A percentile compares a stretch with the other conserved stretches of the same genome.
These are phyloP conservation scores for Drymonia ruficornis DNA, from an alignment of 2,888 invertebrate genomes.

Conservation along the genomic window DNA sequence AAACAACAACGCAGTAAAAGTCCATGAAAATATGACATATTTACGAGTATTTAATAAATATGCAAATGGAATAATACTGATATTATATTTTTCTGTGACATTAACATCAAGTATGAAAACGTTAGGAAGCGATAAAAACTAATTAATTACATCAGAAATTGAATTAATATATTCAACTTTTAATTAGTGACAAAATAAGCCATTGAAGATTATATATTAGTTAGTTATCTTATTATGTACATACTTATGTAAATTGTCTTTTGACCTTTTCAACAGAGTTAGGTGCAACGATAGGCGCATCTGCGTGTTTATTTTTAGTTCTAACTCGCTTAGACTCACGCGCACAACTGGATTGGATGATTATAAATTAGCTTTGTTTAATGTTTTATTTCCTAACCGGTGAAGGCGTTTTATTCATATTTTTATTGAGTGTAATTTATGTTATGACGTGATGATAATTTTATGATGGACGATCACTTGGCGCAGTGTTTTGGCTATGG, in stretches of 20 bases:
- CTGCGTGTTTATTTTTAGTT: slow-evolving; percentile 61
- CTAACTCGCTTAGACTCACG: slow-evolving; percentile 50
- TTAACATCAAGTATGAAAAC: slow-evolving; percentile 29
- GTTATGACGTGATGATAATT: no score
- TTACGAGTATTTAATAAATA: neutral
- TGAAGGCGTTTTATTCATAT: neutral
- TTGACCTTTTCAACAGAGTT: slow-evolving; percentile 54
- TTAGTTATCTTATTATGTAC: slow-evolving; percentile 28
- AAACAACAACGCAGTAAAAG: no score
- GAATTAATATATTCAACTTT: slow-evolving; percentile 33
- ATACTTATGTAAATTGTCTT: slow-evolving; percentile 34
- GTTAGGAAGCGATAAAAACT: slow-evolving; percentile 26
- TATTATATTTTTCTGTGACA: neutral
- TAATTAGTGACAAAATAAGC: slow-evolving; percentile 30
- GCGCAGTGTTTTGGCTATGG: no score
- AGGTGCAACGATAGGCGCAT: slow-evolving; percentile 49
- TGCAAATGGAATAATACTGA: neutral
- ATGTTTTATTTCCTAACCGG: neutral
- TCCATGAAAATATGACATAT: no score
- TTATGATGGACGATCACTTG: no score
- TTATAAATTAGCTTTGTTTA: slow-evolving; percentile 4
- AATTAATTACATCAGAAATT: slow-evolving; percentile 23
- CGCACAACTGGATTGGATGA: slow-evolving; percentile 17
- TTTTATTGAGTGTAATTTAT: no score
- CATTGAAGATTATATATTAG: slow-evolving; percentile 23